Base-by-base conservation (phyloP, 2,113 vertebrate species). In the Mus spicilegus region DNA sequence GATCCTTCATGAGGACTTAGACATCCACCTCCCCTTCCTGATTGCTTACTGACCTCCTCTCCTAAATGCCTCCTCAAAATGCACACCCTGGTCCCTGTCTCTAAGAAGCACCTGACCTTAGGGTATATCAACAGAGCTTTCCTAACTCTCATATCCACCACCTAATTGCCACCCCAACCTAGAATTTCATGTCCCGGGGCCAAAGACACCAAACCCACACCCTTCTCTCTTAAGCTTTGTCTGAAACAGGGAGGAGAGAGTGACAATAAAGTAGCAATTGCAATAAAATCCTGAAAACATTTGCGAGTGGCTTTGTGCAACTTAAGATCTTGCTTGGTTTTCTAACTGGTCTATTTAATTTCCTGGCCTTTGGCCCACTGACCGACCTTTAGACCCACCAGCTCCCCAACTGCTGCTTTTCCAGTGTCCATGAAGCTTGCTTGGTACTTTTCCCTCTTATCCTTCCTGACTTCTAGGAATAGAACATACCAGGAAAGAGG, bases 11-110 rank as follows among this genome's bases (percentile, higher is more conserved):
- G 90, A 96, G 20, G 91, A 95, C 75, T n/a, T 97, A 61, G 97
- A 96, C 9, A 58, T 90, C 95, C 98, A 89, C 36, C 39, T 97
- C 26, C 30, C 39, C 84, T 98, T 98, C 81, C 82, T 95, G 93
- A 92, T 97, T 20, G 95, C 80, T 17, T 96, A 58, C 84, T 97
- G 91, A 98, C 36, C 42, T 16, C 39, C 5, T 14, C 10, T 77
- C 26, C 58, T 24, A 8, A 2, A 20, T 11, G 42, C 42, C 33
- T 76, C 96, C 42, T 65, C 4, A 22, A 20, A 20, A 72, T 0
- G 4, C 73, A n/a, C 9, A 26, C 12, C n/a, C 36, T 0, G 1
- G 28, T 69, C 28, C 58, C 85, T 63, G 70, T 76, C 70, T 30
- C 36, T 51, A 2, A 16, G 11, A 2, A 22, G 14, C 26, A 20